Conservation (phyloP, 1,140 invertebrate species). For the Babylonia areolata region DNA sequence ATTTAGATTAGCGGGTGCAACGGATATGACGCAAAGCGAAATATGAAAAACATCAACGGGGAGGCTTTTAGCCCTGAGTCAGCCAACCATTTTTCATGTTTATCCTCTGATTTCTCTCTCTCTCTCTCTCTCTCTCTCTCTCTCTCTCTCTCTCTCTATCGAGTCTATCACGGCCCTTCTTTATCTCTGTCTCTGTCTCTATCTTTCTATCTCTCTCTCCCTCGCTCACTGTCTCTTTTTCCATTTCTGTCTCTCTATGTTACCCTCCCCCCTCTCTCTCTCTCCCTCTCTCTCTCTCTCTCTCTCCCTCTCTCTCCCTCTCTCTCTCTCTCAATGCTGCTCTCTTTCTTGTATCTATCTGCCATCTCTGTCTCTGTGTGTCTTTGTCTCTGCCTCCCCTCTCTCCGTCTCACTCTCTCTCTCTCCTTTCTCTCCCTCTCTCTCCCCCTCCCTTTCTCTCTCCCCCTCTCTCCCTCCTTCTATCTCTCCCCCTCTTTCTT, state of each 20-base stretch:
- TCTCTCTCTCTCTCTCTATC: neutral
- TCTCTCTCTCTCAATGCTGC: neutral
- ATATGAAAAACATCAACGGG: conserved; percentile 6
- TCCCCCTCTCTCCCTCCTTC: neutral
- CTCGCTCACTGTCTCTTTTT: too few species aligned
- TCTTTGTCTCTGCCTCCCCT: too few species aligned
- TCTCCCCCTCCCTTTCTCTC: too few species aligned
- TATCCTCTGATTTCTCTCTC: too few species aligned
- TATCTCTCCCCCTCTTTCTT: neutral
- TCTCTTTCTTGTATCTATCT: neutral
- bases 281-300: neutral
- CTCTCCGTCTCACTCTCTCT: neutral
- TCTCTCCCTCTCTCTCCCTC: conserved; percentile 8
- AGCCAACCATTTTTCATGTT: neutral
- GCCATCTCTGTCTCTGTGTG: too few species aligned
- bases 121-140: neutral
- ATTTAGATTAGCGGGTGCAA: conserved; percentile 15
- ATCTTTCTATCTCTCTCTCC: too few species aligned
- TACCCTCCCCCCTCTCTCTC: neutral
- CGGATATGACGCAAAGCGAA: neutral
- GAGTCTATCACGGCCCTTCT: too few species aligned
- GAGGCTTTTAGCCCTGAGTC: neutral
- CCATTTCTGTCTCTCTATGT: too few species aligned
- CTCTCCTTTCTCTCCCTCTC: too few species aligned
- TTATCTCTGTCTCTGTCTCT: too few species aligned